Conservation (phyloP, 2,888 invertebrate genomes). For the Acleris holmiana region DNA sequence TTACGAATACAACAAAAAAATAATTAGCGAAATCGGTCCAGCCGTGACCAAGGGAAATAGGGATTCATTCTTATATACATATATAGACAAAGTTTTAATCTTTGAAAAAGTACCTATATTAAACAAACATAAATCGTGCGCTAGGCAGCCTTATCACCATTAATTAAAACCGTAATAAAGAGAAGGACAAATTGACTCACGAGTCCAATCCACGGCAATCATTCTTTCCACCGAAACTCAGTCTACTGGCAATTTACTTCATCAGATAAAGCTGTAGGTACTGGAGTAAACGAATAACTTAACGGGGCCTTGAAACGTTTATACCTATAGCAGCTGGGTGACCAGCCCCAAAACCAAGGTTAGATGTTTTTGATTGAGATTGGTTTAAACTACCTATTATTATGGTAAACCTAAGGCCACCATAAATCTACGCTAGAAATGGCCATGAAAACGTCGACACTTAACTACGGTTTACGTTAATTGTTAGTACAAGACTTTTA, state of each 20-base stretch:
- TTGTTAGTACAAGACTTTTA: not conserved
- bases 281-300: slow-evolving; percentile 69
- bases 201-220: slow-evolving; percentile 17
- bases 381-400: slow-evolving; percentile 24
- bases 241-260: slow-evolving; percentile 44
- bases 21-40: too few species aligned
- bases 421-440: slow-evolving; percentile 14
- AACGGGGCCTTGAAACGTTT: slow-evolving; percentile 70
- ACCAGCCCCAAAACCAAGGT: slow-evolving; percentile 59
- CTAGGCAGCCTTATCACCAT: not conserved
- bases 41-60: too few species aligned
- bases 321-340: slow-evolving; percentile 47
- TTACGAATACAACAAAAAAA: too few species aligned
- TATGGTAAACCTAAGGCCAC: slow-evolving; percentile 24
- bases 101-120: too few species aligned
- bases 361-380: slow-evolving; percentile 45
- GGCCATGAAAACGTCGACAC: slow-evolving; percentile 23
- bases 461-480: not conserved
- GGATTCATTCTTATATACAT: too few species aligned
- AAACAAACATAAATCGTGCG: not conserved
- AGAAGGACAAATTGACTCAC: slow-evolving; percentile 19
- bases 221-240: slow-evolving; percentile 15
- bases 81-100: too few species aligned
- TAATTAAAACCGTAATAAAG: slow-evolving; percentile 10
- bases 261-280: slow-evolving; percentile 66